Evolutionary conservation across 2,888 invertebrate genomes (phyloP), one percentile per base, ranked within the genome.

Genomic region (Malacosoma neustria): DNA sequence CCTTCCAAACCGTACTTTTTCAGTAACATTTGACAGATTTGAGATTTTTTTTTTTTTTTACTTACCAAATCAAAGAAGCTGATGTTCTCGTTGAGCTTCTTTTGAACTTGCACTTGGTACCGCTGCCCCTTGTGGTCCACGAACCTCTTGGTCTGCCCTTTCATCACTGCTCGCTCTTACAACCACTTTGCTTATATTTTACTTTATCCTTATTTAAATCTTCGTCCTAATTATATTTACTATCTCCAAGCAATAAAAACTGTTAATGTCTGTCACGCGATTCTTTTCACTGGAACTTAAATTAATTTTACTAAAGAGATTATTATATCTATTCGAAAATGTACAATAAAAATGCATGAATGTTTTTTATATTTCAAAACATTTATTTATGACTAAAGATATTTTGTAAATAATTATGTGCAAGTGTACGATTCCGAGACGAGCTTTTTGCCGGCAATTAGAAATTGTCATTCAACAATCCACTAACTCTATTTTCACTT

Each of bases 61-160:
- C 22, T 22, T 9, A 22, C 22, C 22, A 22, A 22, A 3, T 22
- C 22, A 9, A 22, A 22, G 22, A 22, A 22, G 5, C 22, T 9
- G 5, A 22, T 22, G 22, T 22, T 22, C 22, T 22, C 22, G 2
- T 22, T 22, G 6, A 22, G 22, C 9, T 22, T 22, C 22, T 9
- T 22, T 22, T 22, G 22, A 7, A 22, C 9, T 22, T 22, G 6
- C 30, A 51, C 42, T 4, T 54, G 50, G 38, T 62, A 62, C 29
- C 57, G 51, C 36, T 61, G 51, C 38, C 64, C 62, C 31, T 51
- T 51, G n/a, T 64, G 64, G 51, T 49, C 54, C 40, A 64, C 49
- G 40, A 64, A 64, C 4, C 64, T 34, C 36, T 61, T 64, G 15
- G 49, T 55, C 43, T 56, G 59, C 13, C 57, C 57, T 51, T 62